Percentiles rank a stretch among this genome's conserved stretches.
These are phyloP conservation scores for Ptilonorhynchus violaceus DNA, from an alignment of 2,113 vertebrate species.

Conservation along the genomic window DNA sequence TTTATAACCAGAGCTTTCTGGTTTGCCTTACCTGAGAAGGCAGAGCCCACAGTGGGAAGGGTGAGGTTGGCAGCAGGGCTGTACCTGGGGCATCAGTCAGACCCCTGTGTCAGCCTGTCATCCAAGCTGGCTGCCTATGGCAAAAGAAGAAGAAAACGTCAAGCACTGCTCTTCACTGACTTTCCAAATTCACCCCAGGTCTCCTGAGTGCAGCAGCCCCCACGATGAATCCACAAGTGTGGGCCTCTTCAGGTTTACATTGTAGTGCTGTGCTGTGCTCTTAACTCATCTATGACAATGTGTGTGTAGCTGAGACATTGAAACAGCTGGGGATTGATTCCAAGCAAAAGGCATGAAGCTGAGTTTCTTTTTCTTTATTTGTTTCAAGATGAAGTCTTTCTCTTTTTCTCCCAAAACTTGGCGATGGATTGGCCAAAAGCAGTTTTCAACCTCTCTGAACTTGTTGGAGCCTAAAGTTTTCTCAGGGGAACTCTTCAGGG, in stretches of 20 bases:
- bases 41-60: accelerated
- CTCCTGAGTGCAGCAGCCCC: neutral
- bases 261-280: neutral
- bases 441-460: neutral
- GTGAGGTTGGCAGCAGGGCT: neutral
- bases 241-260: neutral
- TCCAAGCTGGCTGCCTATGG: neutral
- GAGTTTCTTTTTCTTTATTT: neutral
- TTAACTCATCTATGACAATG: accelerated
- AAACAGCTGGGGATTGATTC: neutral
- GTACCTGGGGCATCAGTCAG: neutral
- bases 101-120: accelerated
- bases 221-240: neutral
- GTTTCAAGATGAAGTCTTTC: neutral
- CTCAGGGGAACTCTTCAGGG: neutral
- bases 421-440: neutral
- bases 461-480: neutral
- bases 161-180: neutral
- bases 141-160: neutral
- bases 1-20: neutral
- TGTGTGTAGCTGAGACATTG: neutral
- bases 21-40: neutral
- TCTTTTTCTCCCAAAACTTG: neutral
- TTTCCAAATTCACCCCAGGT: neutral
- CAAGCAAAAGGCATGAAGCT: neutral